Base-by-base conservation (phyloP, 2,797 vertebrate genomes). In the Syngnathus acus region DNA sequence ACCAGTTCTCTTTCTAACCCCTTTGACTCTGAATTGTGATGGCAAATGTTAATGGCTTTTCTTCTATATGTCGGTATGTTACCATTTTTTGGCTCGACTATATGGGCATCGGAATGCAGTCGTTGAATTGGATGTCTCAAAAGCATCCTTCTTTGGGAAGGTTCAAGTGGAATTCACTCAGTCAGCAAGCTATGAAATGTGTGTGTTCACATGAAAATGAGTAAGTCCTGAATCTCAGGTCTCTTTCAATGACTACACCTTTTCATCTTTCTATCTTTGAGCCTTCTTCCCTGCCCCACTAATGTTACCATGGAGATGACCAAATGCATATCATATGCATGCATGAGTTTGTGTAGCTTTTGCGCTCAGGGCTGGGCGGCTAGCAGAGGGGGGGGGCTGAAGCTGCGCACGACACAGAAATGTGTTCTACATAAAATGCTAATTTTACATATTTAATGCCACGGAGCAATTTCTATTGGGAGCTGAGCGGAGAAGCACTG, bases 261-360 rank as follows among this genome's bases (percentile, higher is more conserved):
- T 90, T 84, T 87, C 78, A 86, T 86, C 85, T 50, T 71, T 77
- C 72, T 53, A 63, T 81, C 71, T 70, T 68, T 0, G 1, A 64
- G 63, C 61, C 80, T 75, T 75, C 74, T 66, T 68, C 69, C 65
- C 68, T 74, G 78, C 62, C 78, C 72, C 78, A 77, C 21, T 77
- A 9, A 65, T 66, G 91, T 93, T 94, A 86, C 89, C 91, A 92
- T 92, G 92, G 93, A 88, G 92, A 93, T 90, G 93, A 91, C 92
- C 91, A 92, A 92, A 92, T 92, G 91, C 91, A 92, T 87, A 85
- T 93, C 87, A 88, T 90, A 94, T 78, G 93, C 93, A 93, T 94
- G 93, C 92, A 88, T 94, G 92, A 82, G 77, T 90, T 84, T 86
- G 84, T 84, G 84, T 90, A 77, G 78, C 77, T 83, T 78, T 79